phyloP scores from a whole-genome alignment of 2,797 vertebrate species.

The Myotis daubentonii region DNA sequence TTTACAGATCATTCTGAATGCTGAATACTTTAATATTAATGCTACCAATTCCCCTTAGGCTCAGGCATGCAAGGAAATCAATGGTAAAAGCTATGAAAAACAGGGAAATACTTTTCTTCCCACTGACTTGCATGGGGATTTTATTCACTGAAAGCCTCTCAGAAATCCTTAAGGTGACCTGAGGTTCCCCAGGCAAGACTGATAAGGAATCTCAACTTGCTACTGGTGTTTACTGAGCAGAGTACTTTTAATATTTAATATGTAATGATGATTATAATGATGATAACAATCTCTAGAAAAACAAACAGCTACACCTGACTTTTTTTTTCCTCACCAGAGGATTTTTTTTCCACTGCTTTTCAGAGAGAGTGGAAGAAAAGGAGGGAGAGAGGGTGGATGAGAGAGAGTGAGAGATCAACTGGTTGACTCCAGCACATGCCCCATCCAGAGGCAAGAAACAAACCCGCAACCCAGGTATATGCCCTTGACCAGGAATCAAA shows the following conservation, averaged over 20 bases:
- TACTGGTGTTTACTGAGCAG: background rate
- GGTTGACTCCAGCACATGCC: too few species aligned
- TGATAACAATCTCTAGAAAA: slow-evolving; percentile 20
- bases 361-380: too few species aligned
- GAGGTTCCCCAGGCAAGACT: slow-evolving; percentile 11
- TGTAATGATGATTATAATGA: background rate
- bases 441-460: too few species aligned
- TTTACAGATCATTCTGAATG: slow-evolving; percentile 46
- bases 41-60: slow-evolving; percentile 13
- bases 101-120: slow-evolving; percentile 35
- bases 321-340: too few species aligned
- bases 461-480: too few species aligned
- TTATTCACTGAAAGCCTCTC: background rate
- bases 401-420: too few species aligned
- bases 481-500: too few species aligned
- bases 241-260: slow-evolving; percentile 55
- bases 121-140: slow-evolving; percentile 38
- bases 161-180: slow-evolving; percentile 35
- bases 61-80: slow-evolving; percentile 53
- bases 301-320: background rate
- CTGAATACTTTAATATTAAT: slow-evolving; percentile 59
- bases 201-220: slow-evolving; percentile 59
- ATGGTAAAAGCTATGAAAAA: background rate
- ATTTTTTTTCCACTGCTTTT: too few species aligned
- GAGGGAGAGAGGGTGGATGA: fast-evolving